phyloP scores from a whole-genome alignment of 2,113 vertebrate species.

The Gopherus flavomarginatus region DNA sequence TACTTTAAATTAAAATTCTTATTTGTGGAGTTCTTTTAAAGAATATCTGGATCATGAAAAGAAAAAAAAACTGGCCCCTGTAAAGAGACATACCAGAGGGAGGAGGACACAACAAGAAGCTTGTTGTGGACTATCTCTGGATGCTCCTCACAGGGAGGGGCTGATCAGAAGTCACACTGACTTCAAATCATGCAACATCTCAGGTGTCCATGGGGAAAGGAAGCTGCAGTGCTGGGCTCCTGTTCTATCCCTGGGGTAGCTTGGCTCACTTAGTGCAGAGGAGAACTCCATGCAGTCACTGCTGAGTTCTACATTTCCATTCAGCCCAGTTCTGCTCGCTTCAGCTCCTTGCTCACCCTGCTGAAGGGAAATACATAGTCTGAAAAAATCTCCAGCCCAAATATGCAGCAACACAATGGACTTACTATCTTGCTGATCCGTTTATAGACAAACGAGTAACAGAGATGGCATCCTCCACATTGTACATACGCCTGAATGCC shows the following conservation, averaged over 20 bases:
- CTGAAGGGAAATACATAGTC: rapidly evolving
- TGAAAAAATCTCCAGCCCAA: rapidly evolving
- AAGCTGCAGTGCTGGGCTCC: rapidly evolving
- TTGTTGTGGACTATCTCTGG: not conserved
- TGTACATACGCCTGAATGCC: not conserved
- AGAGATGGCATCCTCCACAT: not conserved
- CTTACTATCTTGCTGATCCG: not conserved
- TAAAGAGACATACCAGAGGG: rapidly evolving
- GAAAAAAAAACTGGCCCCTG: not conserved
- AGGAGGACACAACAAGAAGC: rapidly evolving
- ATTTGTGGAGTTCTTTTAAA: not conserved
- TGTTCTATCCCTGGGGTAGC: too few species aligned
- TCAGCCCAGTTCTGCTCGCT: rapidly evolving
- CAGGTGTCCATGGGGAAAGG: not conserved
- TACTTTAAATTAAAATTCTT: not conserved
- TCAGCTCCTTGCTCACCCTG: rapidly evolving
- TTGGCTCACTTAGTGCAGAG: rapidly evolving
- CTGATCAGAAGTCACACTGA: not conserved
- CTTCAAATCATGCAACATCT: rapidly evolving
- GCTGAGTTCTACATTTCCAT: not conserved
- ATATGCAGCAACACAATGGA: not conserved
- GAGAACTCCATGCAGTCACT: rapidly evolving
- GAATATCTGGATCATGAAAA: not conserved
- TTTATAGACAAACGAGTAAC: not conserved
- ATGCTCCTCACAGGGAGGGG: not conserved